phyloP scores from a whole-genome alignment of 2,888 invertebrate species.

The Frankliniella fusca region DNA sequence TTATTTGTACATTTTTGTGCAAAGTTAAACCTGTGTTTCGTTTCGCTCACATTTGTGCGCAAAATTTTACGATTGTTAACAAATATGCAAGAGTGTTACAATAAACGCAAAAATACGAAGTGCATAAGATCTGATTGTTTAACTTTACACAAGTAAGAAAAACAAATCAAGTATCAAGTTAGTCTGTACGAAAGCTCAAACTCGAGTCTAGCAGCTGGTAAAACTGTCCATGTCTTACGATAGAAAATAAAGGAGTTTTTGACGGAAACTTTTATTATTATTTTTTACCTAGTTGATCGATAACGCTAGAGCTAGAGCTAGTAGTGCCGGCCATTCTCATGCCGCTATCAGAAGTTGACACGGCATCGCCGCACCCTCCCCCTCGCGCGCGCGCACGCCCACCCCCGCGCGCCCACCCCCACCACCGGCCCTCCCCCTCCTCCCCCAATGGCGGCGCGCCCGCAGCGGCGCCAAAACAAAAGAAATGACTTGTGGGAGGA shows the following conservation, averaged over 20 bases:
- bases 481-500: conserved; percentile 26
- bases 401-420: neutral
- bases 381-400: neutral
- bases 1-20: too few species aligned
- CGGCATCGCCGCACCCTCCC: neutral
- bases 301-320: neutral
- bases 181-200: too few species aligned
- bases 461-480: conserved; percentile 8
- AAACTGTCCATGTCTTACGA: too few species aligned
- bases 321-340: neutral
- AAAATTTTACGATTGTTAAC: too few species aligned
- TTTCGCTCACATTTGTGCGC: too few species aligned
- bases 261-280: neutral
- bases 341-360: conserved; percentile 13
- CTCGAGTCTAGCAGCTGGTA: too few species aligned
- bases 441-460: neutral
- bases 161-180: too few species aligned
- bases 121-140: too few species aligned
- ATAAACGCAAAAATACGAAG: too few species aligned
- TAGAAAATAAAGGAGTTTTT: neutral
- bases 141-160: too few species aligned
- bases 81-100: too few species aligned
- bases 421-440: neutral
- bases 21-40: too few species aligned
- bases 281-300: neutral